Evolutionary conservation across 2,113 vertebrate genomes (phyloP).

Genomic region (Cololabis saira): DNA sequence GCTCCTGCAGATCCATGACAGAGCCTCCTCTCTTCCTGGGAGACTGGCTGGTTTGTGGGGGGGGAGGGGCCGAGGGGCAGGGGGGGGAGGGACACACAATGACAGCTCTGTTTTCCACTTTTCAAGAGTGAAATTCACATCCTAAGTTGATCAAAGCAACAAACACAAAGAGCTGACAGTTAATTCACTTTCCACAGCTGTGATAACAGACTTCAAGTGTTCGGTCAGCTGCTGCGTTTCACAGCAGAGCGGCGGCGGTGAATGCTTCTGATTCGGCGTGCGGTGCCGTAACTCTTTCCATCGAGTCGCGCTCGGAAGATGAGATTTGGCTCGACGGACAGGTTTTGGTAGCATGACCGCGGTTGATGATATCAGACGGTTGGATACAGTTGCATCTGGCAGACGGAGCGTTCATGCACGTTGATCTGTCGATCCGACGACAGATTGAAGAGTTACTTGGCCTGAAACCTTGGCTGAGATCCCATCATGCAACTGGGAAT

Average conservation of each 20-base stretch:
- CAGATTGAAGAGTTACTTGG: background rate
- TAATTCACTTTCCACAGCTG: slow-evolving; percentile 42
- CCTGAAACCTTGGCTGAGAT: too few relatives aligned
- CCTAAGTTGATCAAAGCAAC: slow-evolving; percentile 23
- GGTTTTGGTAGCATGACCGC: background rate
- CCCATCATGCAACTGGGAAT: too few relatives aligned
- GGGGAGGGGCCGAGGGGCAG: too few relatives aligned
- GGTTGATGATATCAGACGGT: background rate
- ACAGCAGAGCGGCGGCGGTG: slow-evolving; percentile 4
- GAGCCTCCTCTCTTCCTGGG: background rate
- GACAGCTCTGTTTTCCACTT: slow-evolving; percentile 3
- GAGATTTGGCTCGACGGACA: too few relatives aligned
- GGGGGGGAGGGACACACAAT: background rate
- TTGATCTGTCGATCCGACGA: background rate
- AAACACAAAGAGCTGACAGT: background rate
- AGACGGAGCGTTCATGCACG: background rate
- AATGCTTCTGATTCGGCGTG: background rate
- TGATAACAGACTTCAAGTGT: slow-evolving; percentile 19
- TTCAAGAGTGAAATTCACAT: slow-evolving; percentile 5
- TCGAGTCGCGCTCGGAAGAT: background rate
- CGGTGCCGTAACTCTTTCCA: slow-evolving; percentile 10
- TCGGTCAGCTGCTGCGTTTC: slow-evolving; percentile 19
- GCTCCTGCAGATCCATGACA: background rate
- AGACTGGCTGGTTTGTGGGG: too few relatives aligned
- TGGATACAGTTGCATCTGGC: background rate